Percentiles rank a stretch among this genome's conserved stretches.
Conservation (phyloP, 1,140 invertebrate genomes). For the Helicoverpa armigera region DNA sequence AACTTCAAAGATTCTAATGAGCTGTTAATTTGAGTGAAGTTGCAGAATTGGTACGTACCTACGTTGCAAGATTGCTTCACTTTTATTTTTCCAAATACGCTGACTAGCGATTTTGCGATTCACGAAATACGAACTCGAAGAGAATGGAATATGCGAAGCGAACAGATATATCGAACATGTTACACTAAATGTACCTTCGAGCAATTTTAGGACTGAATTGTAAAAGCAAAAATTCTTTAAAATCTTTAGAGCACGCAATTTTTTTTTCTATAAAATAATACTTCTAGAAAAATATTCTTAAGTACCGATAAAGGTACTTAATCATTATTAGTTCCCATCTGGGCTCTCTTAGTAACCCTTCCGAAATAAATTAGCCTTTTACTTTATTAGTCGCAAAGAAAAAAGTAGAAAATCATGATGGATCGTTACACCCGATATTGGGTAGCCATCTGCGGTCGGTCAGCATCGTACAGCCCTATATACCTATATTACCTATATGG, state of each 20-base stretch:
- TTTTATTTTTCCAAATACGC: neutral
- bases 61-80: neutral
- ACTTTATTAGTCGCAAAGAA: neutral
- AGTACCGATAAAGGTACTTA: no score
- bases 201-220: conserved; percentile 19
- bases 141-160: neutral
- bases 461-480: neutral
- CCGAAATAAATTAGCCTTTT: conserved; percentile 1
- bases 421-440: conserved; percentile 6
- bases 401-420: conserved; percentile 16
- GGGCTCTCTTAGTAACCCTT: no score
- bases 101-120: conserved; percentile 14
- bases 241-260: neutral
- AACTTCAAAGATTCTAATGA: no score
- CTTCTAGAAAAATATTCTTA: no score
- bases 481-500: no score
- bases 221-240: neutral
- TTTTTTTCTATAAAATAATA: no score
- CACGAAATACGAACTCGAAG: conserved; percentile 21
- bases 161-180: neutral
- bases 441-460: conserved; percentile 7
- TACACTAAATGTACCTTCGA: conserved; percentile 17
- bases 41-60: neutral
- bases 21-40: no score
- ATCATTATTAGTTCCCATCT: no score